These are phyloP conservation scores for Zygaena filipendulae DNA, from an alignment of 2,888 invertebrate species.

Conservation along the genomic window DNA sequence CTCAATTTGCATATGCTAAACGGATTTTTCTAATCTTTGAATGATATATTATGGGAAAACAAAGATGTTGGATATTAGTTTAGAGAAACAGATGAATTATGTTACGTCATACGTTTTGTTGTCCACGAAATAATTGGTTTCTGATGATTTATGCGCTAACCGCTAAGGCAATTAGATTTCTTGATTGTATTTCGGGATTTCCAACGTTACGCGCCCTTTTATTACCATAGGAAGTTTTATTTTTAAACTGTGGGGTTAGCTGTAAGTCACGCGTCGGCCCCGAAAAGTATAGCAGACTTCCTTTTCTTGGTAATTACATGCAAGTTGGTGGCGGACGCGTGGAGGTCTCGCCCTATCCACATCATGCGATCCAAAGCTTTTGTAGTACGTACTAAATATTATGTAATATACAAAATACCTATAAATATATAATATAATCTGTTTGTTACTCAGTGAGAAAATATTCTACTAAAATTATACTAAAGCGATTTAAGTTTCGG, in stretches of 20 bases:
- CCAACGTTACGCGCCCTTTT: constrained; percentile 37
- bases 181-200: constrained; percentile 29
- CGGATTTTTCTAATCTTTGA: no score
- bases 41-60: no score
- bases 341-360: constrained; percentile 34
- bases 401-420: no score
- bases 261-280: constrained; percentile 44
- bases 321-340: constrained; percentile 34
- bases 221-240: constrained; percentile 27
- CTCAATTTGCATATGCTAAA: constrained; percentile 1
- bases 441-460: no score
- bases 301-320: constrained; percentile 52
- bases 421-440: no score
- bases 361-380: constrained; percentile 48
- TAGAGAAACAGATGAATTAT: no score
- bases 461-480: no score
- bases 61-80: no score
- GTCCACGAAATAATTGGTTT: no score
- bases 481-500: no score
- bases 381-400: constrained; percentile 22
- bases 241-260: constrained; percentile 24
- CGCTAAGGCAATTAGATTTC: constrained; percentile 12
- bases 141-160: no score
- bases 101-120: no score
- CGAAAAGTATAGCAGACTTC: constrained; percentile 52